phyloP scores from a whole-genome alignment of 2,113 vertebrate species.

The Rattus rattus region DNA sequence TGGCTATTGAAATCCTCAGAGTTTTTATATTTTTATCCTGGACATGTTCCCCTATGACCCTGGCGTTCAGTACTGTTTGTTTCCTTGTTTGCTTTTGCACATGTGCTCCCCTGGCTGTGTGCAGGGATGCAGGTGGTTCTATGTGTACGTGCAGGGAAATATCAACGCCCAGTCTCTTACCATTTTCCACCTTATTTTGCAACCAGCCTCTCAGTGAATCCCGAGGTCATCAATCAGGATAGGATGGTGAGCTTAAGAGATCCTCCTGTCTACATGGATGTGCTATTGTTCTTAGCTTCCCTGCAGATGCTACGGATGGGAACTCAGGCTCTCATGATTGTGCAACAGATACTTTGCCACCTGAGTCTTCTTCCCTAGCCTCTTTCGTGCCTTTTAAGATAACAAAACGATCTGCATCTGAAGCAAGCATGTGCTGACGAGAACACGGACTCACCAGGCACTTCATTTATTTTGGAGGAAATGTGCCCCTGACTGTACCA shows the following conservation, averaged over 20 bases:
- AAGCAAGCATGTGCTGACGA: constrained; percentile 6
- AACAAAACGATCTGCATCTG: constrained; percentile 5
- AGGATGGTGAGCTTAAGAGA: neutral
- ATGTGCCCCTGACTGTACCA: constrained; percentile 41
- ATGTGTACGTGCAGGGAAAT: no score
- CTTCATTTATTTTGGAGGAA: constrained; percentile 62
- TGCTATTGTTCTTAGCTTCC: no score
- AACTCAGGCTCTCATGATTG: no score
- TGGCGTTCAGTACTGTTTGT: neutral
- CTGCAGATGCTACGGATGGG: neutral
- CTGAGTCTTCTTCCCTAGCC: neutral
- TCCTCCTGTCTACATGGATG: no score
- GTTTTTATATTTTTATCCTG: constrained; percentile 50
- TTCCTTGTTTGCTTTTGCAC: neutral
- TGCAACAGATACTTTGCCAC: neutral
- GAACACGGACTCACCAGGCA: neutral
- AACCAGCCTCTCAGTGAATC: neutral
- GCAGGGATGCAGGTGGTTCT: neutral
- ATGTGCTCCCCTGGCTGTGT: no score
- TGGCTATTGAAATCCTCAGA: constrained; percentile 23
- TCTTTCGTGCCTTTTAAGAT: neutral
- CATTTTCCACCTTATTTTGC: neutral
- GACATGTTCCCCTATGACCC: neutral
- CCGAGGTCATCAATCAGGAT: neutral
- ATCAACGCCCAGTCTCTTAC: neutral